Evolutionary conservation across 2,888 invertebrate genomes (phyloP).

Genomic region (Pristionchus entomophagus): DNA sequence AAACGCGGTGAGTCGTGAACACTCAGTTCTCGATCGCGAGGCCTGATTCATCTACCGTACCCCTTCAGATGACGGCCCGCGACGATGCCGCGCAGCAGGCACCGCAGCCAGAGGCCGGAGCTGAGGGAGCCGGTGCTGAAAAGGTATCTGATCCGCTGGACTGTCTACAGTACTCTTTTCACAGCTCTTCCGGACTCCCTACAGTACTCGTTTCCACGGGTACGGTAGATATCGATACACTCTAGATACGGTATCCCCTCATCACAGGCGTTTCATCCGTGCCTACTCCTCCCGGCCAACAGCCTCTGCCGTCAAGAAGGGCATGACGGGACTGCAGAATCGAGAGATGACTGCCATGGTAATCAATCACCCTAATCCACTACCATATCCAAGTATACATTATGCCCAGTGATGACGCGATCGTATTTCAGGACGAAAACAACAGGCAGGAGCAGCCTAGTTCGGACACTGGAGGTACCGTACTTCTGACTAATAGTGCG

Average conservation of each 20-base stretch:
- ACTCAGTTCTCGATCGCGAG: not conserved
- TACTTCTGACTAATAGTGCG: not conserved
- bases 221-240: not conserved
- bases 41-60: not conserved
- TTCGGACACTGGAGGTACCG: constrained; percentile 28
- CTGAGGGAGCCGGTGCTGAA: not conserved
- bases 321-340: not conserved
- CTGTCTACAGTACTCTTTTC: not conserved
- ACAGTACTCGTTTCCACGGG: too few relatives aligned
- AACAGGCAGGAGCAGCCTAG: not conserved
- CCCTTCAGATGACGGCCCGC: not conserved
- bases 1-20: not conserved
- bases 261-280: not conserved
- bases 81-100: not conserved
- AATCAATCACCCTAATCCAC: not conserved
- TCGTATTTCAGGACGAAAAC: not conserved
- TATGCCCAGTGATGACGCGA: not conserved
- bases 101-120: not conserved
- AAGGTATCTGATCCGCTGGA: not conserved
- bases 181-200: not conserved
- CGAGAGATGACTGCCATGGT: constrained; percentile 19
- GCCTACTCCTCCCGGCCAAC: not conserved
- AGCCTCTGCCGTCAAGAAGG: not conserved
- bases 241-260: not conserved
- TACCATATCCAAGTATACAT: too few relatives aligned